Base-by-base conservation (phyloP, 2,113 vertebrate genomes). In the Haemorhous mexicanus region DNA sequence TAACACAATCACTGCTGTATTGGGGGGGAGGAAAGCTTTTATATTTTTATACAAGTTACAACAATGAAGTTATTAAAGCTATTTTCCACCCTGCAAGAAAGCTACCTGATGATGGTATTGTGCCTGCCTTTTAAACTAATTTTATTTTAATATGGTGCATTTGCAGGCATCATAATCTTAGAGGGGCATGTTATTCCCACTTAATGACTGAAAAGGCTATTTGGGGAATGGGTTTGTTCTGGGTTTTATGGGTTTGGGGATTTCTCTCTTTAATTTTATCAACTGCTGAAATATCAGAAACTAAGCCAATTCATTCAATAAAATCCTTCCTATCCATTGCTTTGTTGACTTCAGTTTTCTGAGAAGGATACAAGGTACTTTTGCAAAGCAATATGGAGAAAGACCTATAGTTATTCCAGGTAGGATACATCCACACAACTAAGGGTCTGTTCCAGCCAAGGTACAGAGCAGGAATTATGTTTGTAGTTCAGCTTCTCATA, bases 41-140 rank as follows among this genome's bases (percentile, higher is more conserved):
- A 37, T 72, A 44, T 74, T 86, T 85, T 94, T 95, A 76, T 64
- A 24, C 39, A 33, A 50, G 47, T 53, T 92, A 75, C 53, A 92
- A 79, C 79, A 91, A 87, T 84, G 41, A 82, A 81, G 43, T 83
- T 90, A 84, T 80, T 95, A 87, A 93, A 91, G 43, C 41, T 63
- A 84, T 86, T 94, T 92, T 83, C 47, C 32, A 70, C 59, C 39
- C 70, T 77, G 83, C 21, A 87, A 81, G 73, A 88, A 83, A 82
- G 69, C 41, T 92, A 84, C 68, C 66, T 89, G 79, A 89, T 89
- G 37, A 89, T 70, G 26, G 81, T 63, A 93, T 81, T 88, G 73
- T 78, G 53, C 83, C 74, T 85, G 39, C 78, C 56, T 96, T 94
- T 96, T 68, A 93, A 96, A 87, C 81, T 93, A 70, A 76, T 92